Conservation (phyloP, 2,888 invertebrate species). For the Sarcophaga carnaria region DNA sequence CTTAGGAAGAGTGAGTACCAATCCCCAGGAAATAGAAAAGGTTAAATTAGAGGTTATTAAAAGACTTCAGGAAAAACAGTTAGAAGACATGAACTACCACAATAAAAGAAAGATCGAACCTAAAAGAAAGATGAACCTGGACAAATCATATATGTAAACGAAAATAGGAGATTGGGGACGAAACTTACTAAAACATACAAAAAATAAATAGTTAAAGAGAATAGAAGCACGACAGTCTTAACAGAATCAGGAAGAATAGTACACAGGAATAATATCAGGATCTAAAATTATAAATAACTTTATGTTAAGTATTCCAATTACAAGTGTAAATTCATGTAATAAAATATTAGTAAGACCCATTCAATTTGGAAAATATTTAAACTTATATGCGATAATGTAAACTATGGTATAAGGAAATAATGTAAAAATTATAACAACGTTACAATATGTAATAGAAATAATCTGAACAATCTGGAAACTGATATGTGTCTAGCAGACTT, state of each 20-base stretch:
- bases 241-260: conserved; percentile 37
- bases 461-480: no score
- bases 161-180: conserved; percentile 48
- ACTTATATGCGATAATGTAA: no score
- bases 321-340: no score
- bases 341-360: no score
- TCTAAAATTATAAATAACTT: neutral
- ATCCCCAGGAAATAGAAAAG: conserved; percentile 22
- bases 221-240: conserved; percentile 35
- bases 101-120: conserved; percentile 16
- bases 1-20: conserved; percentile 30
- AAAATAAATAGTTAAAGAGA: conserved; percentile 46
- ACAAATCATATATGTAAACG: conserved; percentile 35
- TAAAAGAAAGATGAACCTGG: neutral
- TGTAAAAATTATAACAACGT: no score
- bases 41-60: conserved; percentile 22
- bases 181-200: conserved; percentile 35
- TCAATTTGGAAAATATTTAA: no score
- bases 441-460: no score
- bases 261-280: conserved; percentile 35
- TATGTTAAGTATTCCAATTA: no score
- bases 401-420: no score
- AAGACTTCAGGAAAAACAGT: neutral
- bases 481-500: no score
- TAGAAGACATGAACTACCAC: conserved; percentile 44